Evolutionary conservation across 2,113 vertebrate genomes (phyloP), one percentile per base, ranked within the genome.

Genomic region (Catharus minimus): DNA sequence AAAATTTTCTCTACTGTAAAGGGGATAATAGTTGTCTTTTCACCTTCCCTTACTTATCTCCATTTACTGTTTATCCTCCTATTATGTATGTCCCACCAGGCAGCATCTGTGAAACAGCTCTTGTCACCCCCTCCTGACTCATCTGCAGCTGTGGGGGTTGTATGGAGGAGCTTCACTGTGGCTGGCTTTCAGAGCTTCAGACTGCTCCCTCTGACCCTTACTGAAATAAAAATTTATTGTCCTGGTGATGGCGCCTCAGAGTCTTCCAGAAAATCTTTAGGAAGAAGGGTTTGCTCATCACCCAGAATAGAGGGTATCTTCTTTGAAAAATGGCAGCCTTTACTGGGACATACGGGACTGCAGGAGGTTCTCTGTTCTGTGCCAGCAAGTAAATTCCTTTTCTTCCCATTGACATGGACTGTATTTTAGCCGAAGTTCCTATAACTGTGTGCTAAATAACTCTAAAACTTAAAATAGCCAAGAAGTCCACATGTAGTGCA

Each of bases 341-440:
- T 73, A 44, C 19, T 36, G 41, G 20, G 10, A 66, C 20, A 9
- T 27, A 16, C 0, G 16, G 56, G 32, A 61, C 39, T 61, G 36
- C 21, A 43, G 50, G 36, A 73, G 16, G 50, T 41, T 27, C 21
- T 22, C 23, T 78, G 65, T 32, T 39, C 22, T 55, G 5, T 5
- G 6, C 0, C 0, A 44, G 17, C 33, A 78, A 62, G n/a, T 55
- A 89, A 82, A 62, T 46, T 15, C 28, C 19, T 73, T 30, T 80
- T 47, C 49, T 64, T 39, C 14, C 49, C 38, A 56, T 0, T 76
- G 50, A 49, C 19, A 24, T 0, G 0, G 17, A 26, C 6, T 61
- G 1, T 13, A 38, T 38, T 68, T 86, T 47, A 69, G 56, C 15
- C 5, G 20, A 65, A 58, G 11, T n/a, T 80, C 53, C 33, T 43